Evolutionary conservation across 2,113 vertebrate species (phyloP).

Genomic region (Platanista minor): DNA sequence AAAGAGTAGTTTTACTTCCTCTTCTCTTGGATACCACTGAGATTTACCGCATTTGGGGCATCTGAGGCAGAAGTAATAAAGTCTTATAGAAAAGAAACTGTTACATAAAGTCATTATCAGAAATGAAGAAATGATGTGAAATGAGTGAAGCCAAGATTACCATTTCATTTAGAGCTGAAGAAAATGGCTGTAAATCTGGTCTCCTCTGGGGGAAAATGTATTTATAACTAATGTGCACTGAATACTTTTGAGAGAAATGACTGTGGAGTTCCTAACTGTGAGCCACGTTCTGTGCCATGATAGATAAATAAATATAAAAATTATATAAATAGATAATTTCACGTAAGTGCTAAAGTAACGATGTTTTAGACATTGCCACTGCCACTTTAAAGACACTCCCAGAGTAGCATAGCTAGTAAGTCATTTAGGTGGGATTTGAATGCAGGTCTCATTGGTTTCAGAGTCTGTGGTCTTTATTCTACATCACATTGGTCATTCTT

Average conservation of each 20-base stretch:
- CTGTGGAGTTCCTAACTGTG: background rate
- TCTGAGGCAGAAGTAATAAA: constrained; percentile 8
- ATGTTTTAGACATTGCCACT: background rate
- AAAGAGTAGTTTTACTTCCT: background rate
- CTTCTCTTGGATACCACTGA: background rate
- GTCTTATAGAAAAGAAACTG: background rate
- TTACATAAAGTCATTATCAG: constrained; percentile 7
- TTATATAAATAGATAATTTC: background rate
- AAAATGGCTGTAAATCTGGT: background rate
- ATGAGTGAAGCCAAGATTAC: background rate
- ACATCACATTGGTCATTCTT: background rate
- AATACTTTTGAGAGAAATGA: background rate
- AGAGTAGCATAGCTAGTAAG: background rate
- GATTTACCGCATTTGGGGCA: constrained; percentile 48
- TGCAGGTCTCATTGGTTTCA: background rate
- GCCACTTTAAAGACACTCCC: background rate
- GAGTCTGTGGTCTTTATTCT: background rate
- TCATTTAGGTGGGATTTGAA: background rate
- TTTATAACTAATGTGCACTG: background rate
- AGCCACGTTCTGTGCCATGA: background rate
- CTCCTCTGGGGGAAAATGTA: background rate
- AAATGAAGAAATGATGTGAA: constrained; percentile 6
- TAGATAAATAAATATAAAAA: background rate
- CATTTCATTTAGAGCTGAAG: background rate
- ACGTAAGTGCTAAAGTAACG: background rate